Evolutionary conservation across 2,113 vertebrate genomes (phyloP).

Genomic region (Mionectes macconnelli): DNA sequence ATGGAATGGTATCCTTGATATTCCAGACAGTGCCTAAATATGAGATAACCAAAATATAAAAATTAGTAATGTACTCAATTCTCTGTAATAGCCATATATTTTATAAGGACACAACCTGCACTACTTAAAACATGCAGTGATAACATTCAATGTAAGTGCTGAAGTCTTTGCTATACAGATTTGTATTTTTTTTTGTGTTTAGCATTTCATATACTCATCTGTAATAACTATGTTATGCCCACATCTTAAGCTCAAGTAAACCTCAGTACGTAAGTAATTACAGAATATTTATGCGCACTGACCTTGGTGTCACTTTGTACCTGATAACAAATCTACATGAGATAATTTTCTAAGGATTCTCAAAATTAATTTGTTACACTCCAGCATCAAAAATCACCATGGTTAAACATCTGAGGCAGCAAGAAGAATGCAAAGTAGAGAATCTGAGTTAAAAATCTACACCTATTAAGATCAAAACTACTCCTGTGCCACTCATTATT

Average conservation of each 20-base stretch:
- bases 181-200: not conserved
- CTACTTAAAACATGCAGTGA: not conserved
- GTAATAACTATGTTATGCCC: not conserved
- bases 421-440: not conserved
- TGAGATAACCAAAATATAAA: not conserved
- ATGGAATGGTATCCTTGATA: constrained; percentile 83
- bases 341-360: not conserved
- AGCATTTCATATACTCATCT: not conserved
- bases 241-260: not conserved
- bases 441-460: not conserved
- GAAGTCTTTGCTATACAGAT: not conserved
- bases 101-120: not conserved
- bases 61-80: not conserved
- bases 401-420: not conserved
- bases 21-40: constrained; percentile 86
- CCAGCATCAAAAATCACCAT: not conserved
- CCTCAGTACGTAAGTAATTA: not conserved
- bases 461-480: not conserved
- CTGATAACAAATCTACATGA: not conserved
- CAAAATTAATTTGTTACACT: not conserved
- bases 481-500: not conserved
- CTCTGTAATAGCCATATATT: not conserved
- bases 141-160: not conserved
- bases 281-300: not conserved
- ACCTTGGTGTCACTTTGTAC: not conserved